Conservation (phyloP, 2,888 invertebrate species). For the Pandemis corylana region DNA sequence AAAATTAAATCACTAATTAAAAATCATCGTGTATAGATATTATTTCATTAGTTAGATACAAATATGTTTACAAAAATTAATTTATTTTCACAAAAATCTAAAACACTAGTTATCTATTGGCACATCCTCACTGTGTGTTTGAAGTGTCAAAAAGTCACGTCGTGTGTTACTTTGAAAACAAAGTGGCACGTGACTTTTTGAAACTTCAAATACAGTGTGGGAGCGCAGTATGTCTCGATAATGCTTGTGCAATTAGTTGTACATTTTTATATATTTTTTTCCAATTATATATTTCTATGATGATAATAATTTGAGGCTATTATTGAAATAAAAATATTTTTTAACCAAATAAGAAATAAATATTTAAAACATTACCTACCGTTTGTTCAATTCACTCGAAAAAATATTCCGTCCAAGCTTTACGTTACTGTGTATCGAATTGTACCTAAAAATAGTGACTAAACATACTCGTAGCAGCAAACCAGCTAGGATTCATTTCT, state of each 20-base stretch:
- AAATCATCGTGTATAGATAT: too few species aligned
- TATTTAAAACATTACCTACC: background rate
- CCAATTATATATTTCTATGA: background rate
- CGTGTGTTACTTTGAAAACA: too few species aligned
- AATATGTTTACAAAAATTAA: too few species aligned
- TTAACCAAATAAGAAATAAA: background rate
- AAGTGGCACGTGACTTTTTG: too few species aligned
- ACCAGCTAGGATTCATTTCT: background rate
- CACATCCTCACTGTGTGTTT: too few species aligned
- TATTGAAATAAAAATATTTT: background rate
- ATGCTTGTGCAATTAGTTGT: background rate
- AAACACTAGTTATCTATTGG: too few species aligned
- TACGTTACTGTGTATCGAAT: background rate
- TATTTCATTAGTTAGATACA: too few species aligned
- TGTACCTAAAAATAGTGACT: background rate
- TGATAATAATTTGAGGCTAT: background rate
- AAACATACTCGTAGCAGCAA: background rate
- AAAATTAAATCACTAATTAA: too few species aligned
- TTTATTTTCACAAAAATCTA: too few species aligned
- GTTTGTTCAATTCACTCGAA: conserved; percentile 1
- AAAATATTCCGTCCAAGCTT: background rate
- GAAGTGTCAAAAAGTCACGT: too few species aligned
- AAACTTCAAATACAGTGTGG: too few species aligned
- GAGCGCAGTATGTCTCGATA: background rate
- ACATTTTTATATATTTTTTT: background rate